Evolutionary conservation across 2,797 vertebrate genomes (phyloP).

Genomic region (Gymnothorax javanicus): DNA sequence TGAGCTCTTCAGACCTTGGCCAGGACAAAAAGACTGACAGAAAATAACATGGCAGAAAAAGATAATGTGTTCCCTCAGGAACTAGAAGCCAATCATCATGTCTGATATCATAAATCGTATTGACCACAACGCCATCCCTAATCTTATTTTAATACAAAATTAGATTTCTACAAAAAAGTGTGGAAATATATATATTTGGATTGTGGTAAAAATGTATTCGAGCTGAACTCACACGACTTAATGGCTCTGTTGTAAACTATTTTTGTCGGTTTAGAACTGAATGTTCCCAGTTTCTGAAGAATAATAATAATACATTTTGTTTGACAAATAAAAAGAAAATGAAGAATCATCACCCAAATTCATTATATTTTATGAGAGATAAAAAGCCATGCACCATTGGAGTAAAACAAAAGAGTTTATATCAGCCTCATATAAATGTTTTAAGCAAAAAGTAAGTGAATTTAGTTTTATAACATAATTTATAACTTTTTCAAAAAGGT

Average conservation of each 20-base stretch:
- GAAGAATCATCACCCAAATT: conserved; percentile 2
- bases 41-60: neutral
- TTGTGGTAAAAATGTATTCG: neutral
- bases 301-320: conserved; percentile 9
- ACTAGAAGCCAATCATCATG: neutral
- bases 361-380: neutral
- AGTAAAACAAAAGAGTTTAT: neutral
- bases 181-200: neutral
- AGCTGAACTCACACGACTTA: neutral
- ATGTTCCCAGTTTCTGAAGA: neutral
- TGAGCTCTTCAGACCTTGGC: neutral
- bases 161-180: neutral
- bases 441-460: neutral
- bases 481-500: neutral
- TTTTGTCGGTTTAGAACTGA: neutral
- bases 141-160: neutral
- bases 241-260: neutral
- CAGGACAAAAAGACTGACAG: neutral
- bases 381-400: neutral
- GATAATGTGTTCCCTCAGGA: neutral
- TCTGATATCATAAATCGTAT: neutral
- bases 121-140: neutral
- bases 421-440: neutral
- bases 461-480: neutral
- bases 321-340: neutral